Conservation (phyloP, 2,797 vertebrate species). For the Mareca penelope region DNA sequence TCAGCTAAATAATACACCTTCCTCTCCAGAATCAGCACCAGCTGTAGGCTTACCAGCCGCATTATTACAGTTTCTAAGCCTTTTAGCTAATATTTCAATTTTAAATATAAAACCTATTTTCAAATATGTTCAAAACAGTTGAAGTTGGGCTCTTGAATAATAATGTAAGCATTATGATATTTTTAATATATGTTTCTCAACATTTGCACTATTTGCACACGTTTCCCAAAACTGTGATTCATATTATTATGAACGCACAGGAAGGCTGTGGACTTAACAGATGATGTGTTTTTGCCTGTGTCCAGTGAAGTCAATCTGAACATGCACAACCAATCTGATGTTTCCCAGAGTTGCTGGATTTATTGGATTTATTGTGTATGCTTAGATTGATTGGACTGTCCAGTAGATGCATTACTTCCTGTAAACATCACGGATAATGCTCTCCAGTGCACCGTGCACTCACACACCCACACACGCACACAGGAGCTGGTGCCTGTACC, state of each 20-base stretch:
- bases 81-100: not conserved
- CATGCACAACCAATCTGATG: rapidly evolving
- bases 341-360: not conserved
- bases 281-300: not conserved
- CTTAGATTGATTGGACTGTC: not conserved
- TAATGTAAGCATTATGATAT: not conserved
- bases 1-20: not conserved
- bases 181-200: not conserved
- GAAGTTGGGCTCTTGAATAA: not conserved
- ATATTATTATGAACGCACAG: not conserved
- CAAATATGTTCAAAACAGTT: not conserved
- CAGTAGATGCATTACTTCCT: not conserved
- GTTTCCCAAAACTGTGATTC: not conserved
- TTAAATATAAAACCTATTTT: not conserved
- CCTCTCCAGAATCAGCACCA: not conserved
- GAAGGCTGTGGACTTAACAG: not conserved
- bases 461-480: not conserved
- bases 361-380: not conserved
- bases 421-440: not conserved
- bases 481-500: not conserved
- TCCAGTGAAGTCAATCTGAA: not conserved
- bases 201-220: not conserved
- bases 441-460: not conserved
- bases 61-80: slow-evolving; percentile 45
- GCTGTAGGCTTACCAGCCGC: not conserved